Evolutionary conservation across 2,113 vertebrate species (phyloP).

Genomic region (Noctilio leporinus): DNA sequence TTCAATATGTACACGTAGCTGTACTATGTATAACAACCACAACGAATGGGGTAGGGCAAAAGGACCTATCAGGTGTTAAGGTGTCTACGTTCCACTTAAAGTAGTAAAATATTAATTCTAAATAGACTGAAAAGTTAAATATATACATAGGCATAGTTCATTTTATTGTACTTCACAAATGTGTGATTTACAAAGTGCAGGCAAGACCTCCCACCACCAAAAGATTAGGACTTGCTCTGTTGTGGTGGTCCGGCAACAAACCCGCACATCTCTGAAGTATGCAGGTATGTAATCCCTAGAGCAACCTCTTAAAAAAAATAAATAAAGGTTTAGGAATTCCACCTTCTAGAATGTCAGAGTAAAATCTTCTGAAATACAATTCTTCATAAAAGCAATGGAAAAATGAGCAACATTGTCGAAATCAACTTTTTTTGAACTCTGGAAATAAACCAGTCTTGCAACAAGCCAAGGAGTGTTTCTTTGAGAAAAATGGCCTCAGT

Average conservation of each 20-base stretch:
- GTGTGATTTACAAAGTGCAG: neutral
- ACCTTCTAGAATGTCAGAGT: neutral
- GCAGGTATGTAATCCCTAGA: neutral
- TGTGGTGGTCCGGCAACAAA: neutral
- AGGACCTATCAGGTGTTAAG: neutral
- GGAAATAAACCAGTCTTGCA: neutral
- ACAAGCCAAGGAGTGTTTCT: neutral
- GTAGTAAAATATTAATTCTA: neutral
- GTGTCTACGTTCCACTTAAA: neutral
- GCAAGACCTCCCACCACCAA: neutral
- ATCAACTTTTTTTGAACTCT: neutral
- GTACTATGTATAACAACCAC: neutral
- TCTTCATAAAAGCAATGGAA: neutral
- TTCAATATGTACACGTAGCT: neutral
- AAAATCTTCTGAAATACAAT: neutral
- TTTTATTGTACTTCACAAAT: neutral
- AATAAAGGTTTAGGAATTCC: neutral
- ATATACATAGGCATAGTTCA: neutral
- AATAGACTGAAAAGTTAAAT: neutral
- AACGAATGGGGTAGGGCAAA: neutral
- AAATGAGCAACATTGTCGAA: neutral
- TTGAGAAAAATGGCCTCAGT: neutral
- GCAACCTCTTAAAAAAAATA: neutral
- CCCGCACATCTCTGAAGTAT: neutral
- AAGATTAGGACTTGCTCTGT: neutral